Conservation (phyloP, 2,797 vertebrate genomes). For the Potorous gilbertii region DNA sequence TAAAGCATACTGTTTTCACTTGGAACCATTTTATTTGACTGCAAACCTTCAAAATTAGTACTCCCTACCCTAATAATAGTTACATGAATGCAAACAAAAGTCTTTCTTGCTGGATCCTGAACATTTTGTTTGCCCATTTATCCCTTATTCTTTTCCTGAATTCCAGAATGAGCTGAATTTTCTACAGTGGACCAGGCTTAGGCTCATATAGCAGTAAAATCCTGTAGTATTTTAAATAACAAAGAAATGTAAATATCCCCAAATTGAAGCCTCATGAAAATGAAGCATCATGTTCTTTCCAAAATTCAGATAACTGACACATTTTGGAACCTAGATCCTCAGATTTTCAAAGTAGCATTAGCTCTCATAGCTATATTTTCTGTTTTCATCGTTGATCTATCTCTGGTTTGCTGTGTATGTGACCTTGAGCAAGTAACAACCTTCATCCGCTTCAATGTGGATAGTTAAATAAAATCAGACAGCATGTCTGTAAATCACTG, state of each 20-base stretch:
- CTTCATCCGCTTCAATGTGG: background rate
- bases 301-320: background rate
- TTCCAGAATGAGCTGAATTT: background rate
- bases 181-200: background rate
- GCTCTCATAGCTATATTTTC: conserved; percentile 17
- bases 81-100: background rate
- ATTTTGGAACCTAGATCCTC: background rate
- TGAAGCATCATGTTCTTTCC: conserved; percentile 40
- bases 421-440: conserved; percentile 28
- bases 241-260: background rate
- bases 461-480: conserved; percentile 32
- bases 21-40: conserved; percentile 45
- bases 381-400: background rate
- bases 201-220: background rate
- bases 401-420: background rate
- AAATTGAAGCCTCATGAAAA: conserved; percentile 41
- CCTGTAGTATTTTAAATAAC: conserved; percentile 13
- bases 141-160: background rate
- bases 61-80: conserved; percentile 38
- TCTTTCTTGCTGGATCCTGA: conserved; percentile 6
- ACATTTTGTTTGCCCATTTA: conserved; percentile 12
- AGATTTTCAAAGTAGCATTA: background rate
- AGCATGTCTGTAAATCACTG: conserved; percentile 26
- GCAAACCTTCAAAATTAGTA: background rate
- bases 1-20: conserved; percentile 50